phyloP scores from a whole-genome alignment of 2,888 invertebrate genomes.

The Platycheirus rosarum region DNA sequence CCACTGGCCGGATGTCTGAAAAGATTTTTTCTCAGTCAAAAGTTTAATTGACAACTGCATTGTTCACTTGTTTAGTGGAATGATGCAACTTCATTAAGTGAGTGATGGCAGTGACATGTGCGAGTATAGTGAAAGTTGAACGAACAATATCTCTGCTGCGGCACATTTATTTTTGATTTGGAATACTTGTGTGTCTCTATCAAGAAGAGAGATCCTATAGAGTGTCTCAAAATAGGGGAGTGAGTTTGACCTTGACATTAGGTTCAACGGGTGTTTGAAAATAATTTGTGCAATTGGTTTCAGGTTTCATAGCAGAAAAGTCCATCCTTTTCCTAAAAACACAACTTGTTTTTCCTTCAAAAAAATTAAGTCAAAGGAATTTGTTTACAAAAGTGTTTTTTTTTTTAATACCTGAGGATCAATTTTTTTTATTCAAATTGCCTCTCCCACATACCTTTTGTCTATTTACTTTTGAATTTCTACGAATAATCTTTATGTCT shows the following conservation, averaged over 20 bases:
- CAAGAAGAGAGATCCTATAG: background rate
- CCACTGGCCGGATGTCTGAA: constrained; percentile 66
- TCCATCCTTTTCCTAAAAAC: too few species aligned
- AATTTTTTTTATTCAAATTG: background rate
- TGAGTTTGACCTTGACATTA: background rate
- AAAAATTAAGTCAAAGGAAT: too few species aligned
- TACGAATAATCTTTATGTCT: background rate
- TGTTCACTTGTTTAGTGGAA: constrained; percentile 66
- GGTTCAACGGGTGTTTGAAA: background rate
- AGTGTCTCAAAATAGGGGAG: background rate
- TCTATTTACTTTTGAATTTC: background rate
- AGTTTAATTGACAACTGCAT: constrained; percentile 64
- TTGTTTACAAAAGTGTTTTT: background rate
- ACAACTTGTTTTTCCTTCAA: too few species aligned
- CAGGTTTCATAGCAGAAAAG: too few species aligned
- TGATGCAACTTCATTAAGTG: constrained; percentile 65
- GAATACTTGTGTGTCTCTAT: background rate
- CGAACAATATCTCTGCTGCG: constrained; percentile 38
- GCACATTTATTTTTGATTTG: constrained; percentile 18
- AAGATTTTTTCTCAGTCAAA: constrained; percentile 51
- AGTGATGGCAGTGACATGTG: constrained; percentile 48
- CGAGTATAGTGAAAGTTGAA: constrained; percentile 60
- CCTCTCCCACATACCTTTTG: background rate
- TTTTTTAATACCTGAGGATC: background rate
- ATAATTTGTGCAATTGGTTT: too few species aligned